Evolutionary conservation across 2,888 invertebrate species (phyloP), one percentile per base, ranked within the genome.

Genomic region (Diarsia brunnea): DNA sequence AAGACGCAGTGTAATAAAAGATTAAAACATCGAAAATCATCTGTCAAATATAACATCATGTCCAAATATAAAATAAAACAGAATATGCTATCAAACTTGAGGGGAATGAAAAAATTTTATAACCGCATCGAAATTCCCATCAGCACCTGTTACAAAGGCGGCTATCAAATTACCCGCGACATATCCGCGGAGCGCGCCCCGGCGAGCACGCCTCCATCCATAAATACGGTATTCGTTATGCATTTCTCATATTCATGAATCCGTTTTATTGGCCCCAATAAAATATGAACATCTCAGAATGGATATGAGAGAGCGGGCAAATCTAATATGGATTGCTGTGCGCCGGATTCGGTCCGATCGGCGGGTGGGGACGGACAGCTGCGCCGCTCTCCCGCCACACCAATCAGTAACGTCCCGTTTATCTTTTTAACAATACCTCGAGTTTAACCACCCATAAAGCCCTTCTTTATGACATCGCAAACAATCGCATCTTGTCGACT

Each of bases 281-380:
- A 97, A 97, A 97, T 97, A 97, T 97, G 97, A 96, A 96, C 96
- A 96, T 96, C 96, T 96, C 95, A 95, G 96, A 96, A 96, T 96
- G 96, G 96, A 95, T 96, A 95, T 95, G 95, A 95, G 95, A 95
- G 95, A 94, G 95, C 95, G 94, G 94, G 95, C 94, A 94, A 96
- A 96, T 96, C 96, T 96, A 96, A 96, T 96, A 96, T 96, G 95
- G 95, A 96, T 96, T 95, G 95, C 94, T 94, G 87, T 93, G 95
- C 94, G 96, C 95, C 92, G 94, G 95, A 95, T 96, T 95, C 94
- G 93, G 94, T 91, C 93, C 93, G 92, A 94, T 92, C 92, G 93
- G 92, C 89, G 90, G 90, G 90, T 84, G 90, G 91, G 91, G 90
- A 91, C 87, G 89, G 90, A 88, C 93, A 92, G 91, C 91, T 91